A percentile compares a stretch with the other conserved stretches of the same genome.
Evolutionary conservation across 2,113 vertebrate genomes (phyloP).

Genomic region (Pseudolaguvia tuberculata): DNA sequence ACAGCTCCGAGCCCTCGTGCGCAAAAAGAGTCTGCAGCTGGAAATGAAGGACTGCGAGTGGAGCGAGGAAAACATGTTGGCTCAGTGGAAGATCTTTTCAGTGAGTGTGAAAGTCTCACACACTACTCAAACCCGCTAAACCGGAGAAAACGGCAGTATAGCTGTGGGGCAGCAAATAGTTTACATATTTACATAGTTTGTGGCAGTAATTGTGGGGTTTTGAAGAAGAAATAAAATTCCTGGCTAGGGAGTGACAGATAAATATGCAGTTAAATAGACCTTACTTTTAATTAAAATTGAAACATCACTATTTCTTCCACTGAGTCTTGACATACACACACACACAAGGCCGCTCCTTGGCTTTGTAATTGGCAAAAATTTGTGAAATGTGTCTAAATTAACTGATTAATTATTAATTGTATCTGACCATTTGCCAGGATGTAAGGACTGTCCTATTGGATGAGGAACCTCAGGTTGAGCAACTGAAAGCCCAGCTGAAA

Average conservation of each 20-base stretch:
- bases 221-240: slow-evolving; percentile 21
- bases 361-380: neutral
- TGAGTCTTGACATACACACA: too few relatives aligned
- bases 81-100: slow-evolving; percentile 74
- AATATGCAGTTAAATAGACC: neutral
- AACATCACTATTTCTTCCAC: too few relatives aligned
- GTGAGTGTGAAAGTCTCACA: slow-evolving; percentile 61
- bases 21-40: slow-evolving; percentile 68
- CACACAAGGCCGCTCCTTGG: too few relatives aligned
- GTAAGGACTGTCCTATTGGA: slow-evolving; percentile 65
- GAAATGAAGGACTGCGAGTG: slow-evolving; percentile 49
- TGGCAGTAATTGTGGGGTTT: slow-evolving; percentile 1
- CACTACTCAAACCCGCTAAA: too few relatives aligned
- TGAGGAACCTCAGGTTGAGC: slow-evolving; percentile 75
- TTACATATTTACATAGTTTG: slow-evolving; percentile 35
- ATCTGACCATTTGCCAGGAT: slow-evolving; percentile 59
- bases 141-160: neutral
- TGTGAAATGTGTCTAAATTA: neutral
- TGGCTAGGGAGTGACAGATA: slow-evolving; percentile 15
- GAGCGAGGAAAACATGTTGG: slow-evolving; percentile 75
- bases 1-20: slow-evolving; percentile 65
- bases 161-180: neutral
- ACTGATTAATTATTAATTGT: neutral
- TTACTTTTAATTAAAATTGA: neutral
- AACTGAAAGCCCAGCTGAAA: slow-evolving; percentile 79